Conservation (phyloP, 1,140 invertebrate genomes). For the Papilio polyxenes region DNA sequence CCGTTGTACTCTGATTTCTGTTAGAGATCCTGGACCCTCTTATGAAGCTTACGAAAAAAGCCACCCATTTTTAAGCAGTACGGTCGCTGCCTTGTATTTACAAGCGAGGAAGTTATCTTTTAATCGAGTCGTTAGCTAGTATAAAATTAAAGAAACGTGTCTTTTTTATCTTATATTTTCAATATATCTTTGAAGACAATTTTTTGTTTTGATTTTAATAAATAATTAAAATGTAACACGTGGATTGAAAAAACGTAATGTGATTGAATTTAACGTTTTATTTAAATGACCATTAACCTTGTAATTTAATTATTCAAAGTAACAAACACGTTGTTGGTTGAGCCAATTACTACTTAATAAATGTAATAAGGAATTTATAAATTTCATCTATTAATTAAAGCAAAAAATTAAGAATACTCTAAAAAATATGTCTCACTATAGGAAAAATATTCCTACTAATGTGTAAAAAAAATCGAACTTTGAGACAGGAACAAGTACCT, state of each 20-base stretch:
- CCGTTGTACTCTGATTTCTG: too few relatives aligned
- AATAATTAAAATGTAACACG: background rate
- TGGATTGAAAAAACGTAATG: background rate
- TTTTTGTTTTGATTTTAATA: background rate
- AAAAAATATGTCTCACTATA: background rate
- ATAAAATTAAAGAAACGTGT: background rate
- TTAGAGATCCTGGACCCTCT: too few relatives aligned
- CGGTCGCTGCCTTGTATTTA: background rate
- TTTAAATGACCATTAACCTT: background rate
- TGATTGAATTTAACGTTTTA: background rate
- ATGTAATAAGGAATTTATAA: background rate
- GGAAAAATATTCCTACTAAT: too few relatives aligned
- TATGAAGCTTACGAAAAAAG: too few relatives aligned
- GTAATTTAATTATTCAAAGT: slow-evolving; percentile 1
- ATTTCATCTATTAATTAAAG: background rate
- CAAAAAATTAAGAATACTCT: background rate
- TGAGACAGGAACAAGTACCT: background rate
- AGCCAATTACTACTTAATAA: background rate
- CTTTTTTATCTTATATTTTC: background rate
- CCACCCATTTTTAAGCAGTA: too few relatives aligned
- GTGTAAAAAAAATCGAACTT: background rate
- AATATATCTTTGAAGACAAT: background rate
- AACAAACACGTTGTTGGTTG: background rate
- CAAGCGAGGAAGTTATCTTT: background rate
- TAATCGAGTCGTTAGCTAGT: background rate